Evolutionary conservation across 2,888 invertebrate genomes (phyloP).

Genomic region (Venustoraphidia nigricollis): DNA sequence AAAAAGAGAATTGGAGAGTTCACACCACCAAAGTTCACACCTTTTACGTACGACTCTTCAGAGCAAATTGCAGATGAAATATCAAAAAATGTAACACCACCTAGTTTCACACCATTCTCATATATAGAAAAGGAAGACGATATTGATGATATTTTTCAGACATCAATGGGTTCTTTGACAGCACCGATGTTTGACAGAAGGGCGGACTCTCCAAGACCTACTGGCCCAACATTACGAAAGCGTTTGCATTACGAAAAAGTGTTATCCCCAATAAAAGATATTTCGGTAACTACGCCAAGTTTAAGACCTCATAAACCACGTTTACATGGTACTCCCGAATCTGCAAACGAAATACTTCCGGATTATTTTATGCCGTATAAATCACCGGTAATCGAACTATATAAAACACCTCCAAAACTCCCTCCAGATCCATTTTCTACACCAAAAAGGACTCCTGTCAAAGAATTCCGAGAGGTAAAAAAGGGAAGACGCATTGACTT

Average conservation of each 20-base stretch:
- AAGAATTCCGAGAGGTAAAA: no score
- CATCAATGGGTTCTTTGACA: no score
- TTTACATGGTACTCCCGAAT: neutral
- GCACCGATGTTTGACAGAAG: neutral
- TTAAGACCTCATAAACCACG: neutral
- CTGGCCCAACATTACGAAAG: neutral
- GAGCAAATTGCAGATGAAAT: no score
- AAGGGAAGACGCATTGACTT: no score
- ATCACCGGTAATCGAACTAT: neutral
- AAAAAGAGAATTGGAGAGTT: no score
- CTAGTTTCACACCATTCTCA: no score
- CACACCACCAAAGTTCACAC: no score
- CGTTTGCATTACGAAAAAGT: neutral
- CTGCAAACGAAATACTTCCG: neutral
- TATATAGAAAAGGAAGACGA: no score
- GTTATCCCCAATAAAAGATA: neutral
- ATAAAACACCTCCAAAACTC: neutral
- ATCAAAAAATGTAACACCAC: no score
- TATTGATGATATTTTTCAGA: no score
- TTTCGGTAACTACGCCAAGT: neutral
- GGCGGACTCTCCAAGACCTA: neutral
- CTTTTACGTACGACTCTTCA: no score
- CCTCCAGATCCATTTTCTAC: neutral
- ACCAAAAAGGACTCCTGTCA: neutral
- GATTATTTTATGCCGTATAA: neutral